Evolutionary conservation across 2,113 vertebrate genomes (phyloP), one percentile per base, ranked within the genome.

Genomic region (human (Homo sapiens)): DNA sequence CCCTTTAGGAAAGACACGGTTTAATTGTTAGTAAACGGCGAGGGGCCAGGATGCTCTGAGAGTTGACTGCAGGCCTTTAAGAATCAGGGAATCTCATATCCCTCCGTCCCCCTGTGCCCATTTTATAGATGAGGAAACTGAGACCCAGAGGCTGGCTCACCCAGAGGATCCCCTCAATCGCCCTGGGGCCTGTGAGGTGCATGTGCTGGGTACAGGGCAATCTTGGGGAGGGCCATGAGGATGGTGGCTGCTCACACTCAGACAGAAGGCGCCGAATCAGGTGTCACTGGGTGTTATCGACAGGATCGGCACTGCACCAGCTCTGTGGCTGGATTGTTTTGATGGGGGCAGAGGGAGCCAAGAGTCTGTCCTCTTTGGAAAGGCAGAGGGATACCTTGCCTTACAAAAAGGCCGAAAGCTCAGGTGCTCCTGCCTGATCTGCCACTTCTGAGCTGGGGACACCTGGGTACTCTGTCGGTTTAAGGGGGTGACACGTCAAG

Each of bases 311-410:
- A 20, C 73, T 38, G n/a, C 50, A 80, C 55, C 1, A 70, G 50
- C 93, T 98, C 92, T 94, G 92, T 94, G 83, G 88, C 87, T 73
- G 90, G 90, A 96, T 98, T 98, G 97, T 96, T 97, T 43, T 27
- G 32, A 5, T 6, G 55, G 76, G 85, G 82, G 59, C 16, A 93
- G 66, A 59, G 38, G 89, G 59, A 82, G 91, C 81, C 91, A 68
- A 90, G 59, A 93, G 95, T 48, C 38, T 90, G 82, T 90, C 94
- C 96, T 97, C 89, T 95, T 95, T 94, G 85, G 72, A 96, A 84
- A 87, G 81, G 79, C 87, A 76, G 80, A 86, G 48, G 17, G 83
- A 83, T 72, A 79, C 79, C 17, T 92, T 18, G 66, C 30, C 57
- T 95, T 55, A 23, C 30, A 89, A 87, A 82, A 92, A 78, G 38